These are phyloP conservation scores for Chironomus tentans DNA, from an alignment of 2,888 invertebrate genomes.

Conservation along the genomic window DNA sequence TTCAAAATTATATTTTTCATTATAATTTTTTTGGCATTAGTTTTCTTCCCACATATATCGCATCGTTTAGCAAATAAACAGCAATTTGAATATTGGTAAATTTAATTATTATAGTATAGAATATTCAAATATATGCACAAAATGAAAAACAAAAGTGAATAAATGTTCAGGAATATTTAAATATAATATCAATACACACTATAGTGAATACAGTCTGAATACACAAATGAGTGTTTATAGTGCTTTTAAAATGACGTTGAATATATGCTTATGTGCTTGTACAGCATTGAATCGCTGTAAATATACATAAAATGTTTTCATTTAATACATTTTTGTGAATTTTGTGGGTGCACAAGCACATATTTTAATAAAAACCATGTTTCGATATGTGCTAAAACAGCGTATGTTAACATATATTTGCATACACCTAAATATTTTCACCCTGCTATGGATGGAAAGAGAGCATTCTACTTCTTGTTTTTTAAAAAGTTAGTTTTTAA, in stretches of 20 bases:
- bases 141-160: not conserved
- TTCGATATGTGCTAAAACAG: constrained; percentile 9
- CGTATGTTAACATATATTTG: not conserved
- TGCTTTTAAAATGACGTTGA: not conserved
- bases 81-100: constrained; percentile 11
- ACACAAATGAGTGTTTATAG: not conserved
- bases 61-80: constrained; percentile 4
- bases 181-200: not conserved
- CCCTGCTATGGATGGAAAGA: not conserved
- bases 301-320: constrained; percentile 3
- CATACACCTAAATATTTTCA: not conserved
- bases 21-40: too few relatives aligned
- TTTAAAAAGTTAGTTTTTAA: not conserved
- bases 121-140: not conserved
- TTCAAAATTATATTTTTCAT: too few relatives aligned
- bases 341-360: not conserved
- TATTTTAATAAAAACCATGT: not conserved
- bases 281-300: not conserved
- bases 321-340: not conserved
- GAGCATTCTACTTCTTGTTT: not conserved
- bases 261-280: not conserved
- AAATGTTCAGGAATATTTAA: not conserved
- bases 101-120: constrained; percentile 1
- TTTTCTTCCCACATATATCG: not conserved
- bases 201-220: not conserved